Conservation (phyloP, 2,797 vertebrate genomes). For the Alauda arvensis region DNA sequence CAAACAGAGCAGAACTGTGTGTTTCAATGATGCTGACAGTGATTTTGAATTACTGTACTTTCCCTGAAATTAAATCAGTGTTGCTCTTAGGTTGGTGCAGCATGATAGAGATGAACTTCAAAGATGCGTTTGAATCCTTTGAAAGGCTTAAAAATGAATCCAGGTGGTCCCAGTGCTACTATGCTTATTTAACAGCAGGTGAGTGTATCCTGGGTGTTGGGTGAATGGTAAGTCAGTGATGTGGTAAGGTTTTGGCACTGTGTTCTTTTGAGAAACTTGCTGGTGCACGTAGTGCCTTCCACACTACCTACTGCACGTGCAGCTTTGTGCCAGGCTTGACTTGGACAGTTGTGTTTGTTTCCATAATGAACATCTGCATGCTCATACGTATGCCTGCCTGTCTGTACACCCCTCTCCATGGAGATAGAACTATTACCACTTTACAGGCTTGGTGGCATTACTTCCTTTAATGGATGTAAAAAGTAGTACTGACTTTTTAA, state of each 20-base stretch:
- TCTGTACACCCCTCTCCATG: neutral
- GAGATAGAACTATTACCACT: neutral
- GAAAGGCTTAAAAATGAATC: constrained; percentile 94
- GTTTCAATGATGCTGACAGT: neutral
- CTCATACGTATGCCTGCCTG: accelerated
- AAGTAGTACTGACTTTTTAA: neutral
- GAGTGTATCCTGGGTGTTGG: neutral
- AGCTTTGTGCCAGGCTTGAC: neutral
- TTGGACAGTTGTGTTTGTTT: neutral
- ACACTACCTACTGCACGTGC: neutral
- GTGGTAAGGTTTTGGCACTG: neutral
- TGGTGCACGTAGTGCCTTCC: neutral
- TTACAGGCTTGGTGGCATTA: neutral
- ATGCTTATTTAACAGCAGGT: constrained; percentile 96
- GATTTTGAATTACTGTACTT: neutral
- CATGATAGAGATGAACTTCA: constrained; percentile 97
- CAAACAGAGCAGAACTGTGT: neutral
- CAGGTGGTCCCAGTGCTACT: constrained; percentile 98
- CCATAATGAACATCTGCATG: neutral
- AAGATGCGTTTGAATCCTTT: constrained; percentile 89
- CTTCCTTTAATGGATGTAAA: neutral
- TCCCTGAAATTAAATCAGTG: neutral
- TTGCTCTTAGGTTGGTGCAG: constrained; percentile 91
- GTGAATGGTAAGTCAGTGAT: neutral
- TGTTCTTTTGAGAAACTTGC: neutral